Conservation (phyloP, 2,888 invertebrate species). For the Xestia c-nigrum region DNA sequence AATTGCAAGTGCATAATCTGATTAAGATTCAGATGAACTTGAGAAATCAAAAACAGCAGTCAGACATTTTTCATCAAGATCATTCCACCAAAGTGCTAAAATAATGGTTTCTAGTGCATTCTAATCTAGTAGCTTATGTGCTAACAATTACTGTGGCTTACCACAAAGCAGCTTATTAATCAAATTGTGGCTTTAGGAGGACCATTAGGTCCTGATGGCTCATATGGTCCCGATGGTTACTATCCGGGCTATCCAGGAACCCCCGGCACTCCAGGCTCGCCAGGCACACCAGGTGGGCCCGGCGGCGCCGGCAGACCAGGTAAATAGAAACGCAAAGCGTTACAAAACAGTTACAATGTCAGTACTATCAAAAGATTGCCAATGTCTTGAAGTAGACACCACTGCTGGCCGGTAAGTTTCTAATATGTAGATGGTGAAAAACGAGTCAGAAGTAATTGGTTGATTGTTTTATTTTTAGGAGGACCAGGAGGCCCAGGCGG, state of each 20-base stretch:
- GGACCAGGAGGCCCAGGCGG: slow-evolving; percentile 63
- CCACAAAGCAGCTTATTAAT: slow-evolving; percentile 43
- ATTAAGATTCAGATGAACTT: background rate
- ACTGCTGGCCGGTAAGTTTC: slow-evolving; percentile 27
- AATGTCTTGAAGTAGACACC: background rate
- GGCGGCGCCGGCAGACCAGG: slow-evolving; percentile 58
- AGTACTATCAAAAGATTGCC: background rate
- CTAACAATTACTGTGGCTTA: slow-evolving; percentile 29
- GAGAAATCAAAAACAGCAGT: background rate
- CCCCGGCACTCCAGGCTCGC: slow-evolving; percentile 69
- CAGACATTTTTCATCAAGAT: background rate
- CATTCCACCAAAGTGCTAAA: background rate
- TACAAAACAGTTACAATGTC: background rate
- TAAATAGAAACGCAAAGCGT: background rate
- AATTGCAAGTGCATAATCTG: background rate
- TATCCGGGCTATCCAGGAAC: slow-evolving; percentile 69
- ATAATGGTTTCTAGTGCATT: slow-evolving; percentile 4
- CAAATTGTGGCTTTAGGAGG: slow-evolving; percentile 63
- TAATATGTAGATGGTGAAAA: background rate
- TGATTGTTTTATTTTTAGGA: slow-evolving; percentile 25
- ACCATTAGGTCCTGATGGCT: slow-evolving; percentile 58
- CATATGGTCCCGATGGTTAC: slow-evolving; percentile 73
- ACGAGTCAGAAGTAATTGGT: background rate
- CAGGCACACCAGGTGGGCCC: slow-evolving; percentile 67
- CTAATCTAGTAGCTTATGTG: slow-evolving; percentile 1